Conservation (phyloP, 2,113 vertebrate species). For the Semnornis frantzii region DNA sequence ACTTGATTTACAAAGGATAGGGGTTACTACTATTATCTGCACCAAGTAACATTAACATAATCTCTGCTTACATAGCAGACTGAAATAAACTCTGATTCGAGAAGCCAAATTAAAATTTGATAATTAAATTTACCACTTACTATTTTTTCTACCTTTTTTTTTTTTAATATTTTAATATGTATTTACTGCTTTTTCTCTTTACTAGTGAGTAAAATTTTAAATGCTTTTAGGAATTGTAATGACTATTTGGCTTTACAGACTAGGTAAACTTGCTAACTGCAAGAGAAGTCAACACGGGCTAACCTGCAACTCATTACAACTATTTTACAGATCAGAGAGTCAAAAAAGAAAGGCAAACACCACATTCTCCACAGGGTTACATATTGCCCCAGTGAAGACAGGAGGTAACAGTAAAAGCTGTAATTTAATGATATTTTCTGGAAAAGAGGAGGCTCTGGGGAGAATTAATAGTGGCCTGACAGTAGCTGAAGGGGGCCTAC, state of each 20-base stretch:
- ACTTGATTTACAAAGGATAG: neutral
- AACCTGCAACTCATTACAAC: neutral
- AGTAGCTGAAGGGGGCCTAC: too few relatives aligned
- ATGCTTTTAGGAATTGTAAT: neutral
- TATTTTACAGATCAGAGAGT: neutral
- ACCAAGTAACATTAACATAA: neutral
- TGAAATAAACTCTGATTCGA: neutral
- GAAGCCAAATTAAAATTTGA: neutral
- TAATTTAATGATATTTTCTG: too few relatives aligned
- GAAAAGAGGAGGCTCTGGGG: too few relatives aligned
- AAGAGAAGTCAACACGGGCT: neutral
- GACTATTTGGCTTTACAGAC: neutral
- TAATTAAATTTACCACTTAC: neutral
- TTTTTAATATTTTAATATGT: neutral
- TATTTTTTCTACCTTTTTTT: neutral
- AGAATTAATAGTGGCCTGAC: too few relatives aligned
- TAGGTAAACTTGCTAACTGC: neutral
- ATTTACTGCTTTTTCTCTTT: neutral
- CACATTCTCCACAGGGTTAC: neutral
- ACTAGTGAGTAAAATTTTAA: neutral
- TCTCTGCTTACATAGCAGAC: neutral
- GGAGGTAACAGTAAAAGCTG: too few relatives aligned
- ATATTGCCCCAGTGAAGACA: too few relatives aligned
- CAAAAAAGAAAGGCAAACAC: neutral
- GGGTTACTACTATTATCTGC: neutral